Percentiles rank a stretch among this genome's conserved stretches.
Evolutionary conservation across 2,797 vertebrate genomes (phyloP).

Genomic region (Microctenopoma stevenorrisi): DNA sequence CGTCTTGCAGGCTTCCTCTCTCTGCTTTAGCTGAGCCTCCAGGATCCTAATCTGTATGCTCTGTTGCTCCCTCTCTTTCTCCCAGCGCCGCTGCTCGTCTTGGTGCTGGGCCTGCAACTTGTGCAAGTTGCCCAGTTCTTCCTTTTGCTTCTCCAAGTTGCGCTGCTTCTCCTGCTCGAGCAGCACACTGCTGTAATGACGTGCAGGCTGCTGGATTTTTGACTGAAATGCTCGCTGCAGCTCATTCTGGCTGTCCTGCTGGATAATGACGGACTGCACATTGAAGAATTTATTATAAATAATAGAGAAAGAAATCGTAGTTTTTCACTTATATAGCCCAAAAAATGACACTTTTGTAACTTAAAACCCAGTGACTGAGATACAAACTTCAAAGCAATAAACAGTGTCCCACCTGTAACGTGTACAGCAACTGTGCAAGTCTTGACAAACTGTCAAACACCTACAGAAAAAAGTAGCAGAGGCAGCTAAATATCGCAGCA

Average conservation of each 20-base stretch:
- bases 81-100: conserved; percentile 90
- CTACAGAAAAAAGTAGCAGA: conserved; percentile 69
- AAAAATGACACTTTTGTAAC: too few relatives aligned
- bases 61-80: conserved; percentile 84
- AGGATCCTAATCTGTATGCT: conserved; percentile 71
- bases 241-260: conserved; percentile 91
- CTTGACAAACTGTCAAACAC: conserved; percentile 82
- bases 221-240: conserved; percentile 78
- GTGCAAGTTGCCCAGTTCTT: conserved; percentile 87
- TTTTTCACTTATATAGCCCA: neutral
- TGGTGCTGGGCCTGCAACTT: conserved; percentile 87
- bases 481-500: neutral
- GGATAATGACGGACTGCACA: conserved; percentile 82
- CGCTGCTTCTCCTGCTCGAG: conserved; percentile 94
- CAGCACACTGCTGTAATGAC: conserved; percentile 82
- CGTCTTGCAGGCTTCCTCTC: conserved; percentile 75
- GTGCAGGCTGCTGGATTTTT: conserved; percentile 81
- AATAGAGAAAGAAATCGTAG: neutral
- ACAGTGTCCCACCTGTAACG: conserved; percentile 85
- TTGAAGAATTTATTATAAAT: neutral
- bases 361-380: neutral
- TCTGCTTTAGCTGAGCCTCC: conserved; percentile 76
- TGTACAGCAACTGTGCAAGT: conserved; percentile 87
- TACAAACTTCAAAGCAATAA: neutral
- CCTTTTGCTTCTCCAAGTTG: conserved; percentile 91